Base-by-base conservation (phyloP, 23 tunicate genomes). In the Oikopleura dioica region DNA sequence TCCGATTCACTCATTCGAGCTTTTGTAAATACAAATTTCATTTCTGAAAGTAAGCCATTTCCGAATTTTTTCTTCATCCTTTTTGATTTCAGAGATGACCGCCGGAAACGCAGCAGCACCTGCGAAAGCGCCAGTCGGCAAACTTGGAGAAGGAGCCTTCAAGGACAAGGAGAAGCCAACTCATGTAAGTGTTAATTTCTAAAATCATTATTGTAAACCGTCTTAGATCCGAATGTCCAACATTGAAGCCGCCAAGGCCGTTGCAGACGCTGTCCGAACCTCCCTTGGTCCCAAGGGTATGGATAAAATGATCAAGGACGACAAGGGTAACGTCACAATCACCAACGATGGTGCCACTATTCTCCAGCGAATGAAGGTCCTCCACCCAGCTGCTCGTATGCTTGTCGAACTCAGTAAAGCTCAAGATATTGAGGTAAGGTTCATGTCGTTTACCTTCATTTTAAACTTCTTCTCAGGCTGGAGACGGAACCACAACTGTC, bases 301-400 rank as follows among this genome's bases (percentile, higher is more conserved):
- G 97, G 97, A 91, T 37, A 91, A 91, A 78, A 91, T 91, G 97
- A 91, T 91, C 36, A 88, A 89, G 38, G 97, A 91, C 76, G 97
- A 91, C 50, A 91, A 91, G 78, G 92, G 92, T 68, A 91, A 91
- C 82, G 97, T 91, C 33, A 91, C 97, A 37, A 91, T 91, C 76
- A 91, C 97, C 36, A 91, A 91, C 80, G 97, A 91, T 76, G 97
- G 97, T 30, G 97, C 97, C 35, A 91, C 97, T 1, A 91, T 91
- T 77, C 55, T 91, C 68, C 82, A 91, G 75, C 94, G 82, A 75
- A 91, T 91, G 97, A 91, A 91, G 69, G 97, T 91, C 28, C 81
- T 91, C 16, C 97, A 91, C 77, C 97, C 97, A 24, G 97, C 97
- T 55, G 97, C 97, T 21, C 78, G 87, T 76, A 91, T 91, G 97